Evolutionary conservation across 1,140 invertebrate species (phyloP), one percentile per base, ranked within the genome.

Genomic region (Chlorops oryzae): DNA sequence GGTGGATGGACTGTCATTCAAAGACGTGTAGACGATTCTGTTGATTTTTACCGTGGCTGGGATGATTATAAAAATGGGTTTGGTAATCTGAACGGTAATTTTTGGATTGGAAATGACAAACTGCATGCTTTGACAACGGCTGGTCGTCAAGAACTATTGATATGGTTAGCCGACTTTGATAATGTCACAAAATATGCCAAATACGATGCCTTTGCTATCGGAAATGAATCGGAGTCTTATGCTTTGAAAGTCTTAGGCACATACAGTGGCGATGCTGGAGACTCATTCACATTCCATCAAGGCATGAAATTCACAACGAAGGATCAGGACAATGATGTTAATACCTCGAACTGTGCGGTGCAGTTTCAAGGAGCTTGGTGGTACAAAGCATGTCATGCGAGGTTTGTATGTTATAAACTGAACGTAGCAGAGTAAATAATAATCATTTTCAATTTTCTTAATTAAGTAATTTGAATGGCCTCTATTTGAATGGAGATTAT

Each of bases 1-100:
- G n/a, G n/a, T n/a, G 79, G 77, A 12, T 84, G 82, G 80, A 80
- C 77, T 39, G 77, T 75, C 9, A 66, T 83, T 50, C 80, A 82
- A 65, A 78, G 78, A 44, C 72, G 81, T 32, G 75, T 73, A 50
- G 78, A 82, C 53, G 82, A 81, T 0, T 71, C 74, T 9, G 76
- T 80, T 56, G 75, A 82, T 50, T 84, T 84, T 57, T 76, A 74
- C 51, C 73, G 77, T 50, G 69, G 72, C 45, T 83, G 81, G 81
- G 50, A 63, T 1, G 78, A 81, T 37, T 84, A 83, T 58, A 78
- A 77, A 38, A 56, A 78, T 46, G 80, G 80, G 12, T 82, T 82
- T 59, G 80, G 80, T 7, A 80, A 81, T 52, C 50, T 80, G 13
- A 74, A 72, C 13, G 74, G 76, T 3, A 80, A 82, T 61, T 81